Evolutionary conservation across 2,888 invertebrate species (phyloP).

Genomic region (Dasysyrphus albostriatus): DNA sequence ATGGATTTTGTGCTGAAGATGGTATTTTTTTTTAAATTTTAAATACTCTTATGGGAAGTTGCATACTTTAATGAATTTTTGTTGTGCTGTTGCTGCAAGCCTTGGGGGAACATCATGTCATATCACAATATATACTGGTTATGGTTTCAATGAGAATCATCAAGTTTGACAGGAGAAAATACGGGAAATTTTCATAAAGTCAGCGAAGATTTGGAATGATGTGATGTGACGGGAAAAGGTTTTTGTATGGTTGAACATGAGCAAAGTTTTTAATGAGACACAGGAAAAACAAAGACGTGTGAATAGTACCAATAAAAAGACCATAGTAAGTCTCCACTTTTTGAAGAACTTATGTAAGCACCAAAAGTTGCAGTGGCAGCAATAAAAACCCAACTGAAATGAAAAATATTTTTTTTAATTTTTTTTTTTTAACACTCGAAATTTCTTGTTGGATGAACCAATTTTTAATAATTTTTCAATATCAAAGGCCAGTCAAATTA

Average conservation of each 20-base stretch:
- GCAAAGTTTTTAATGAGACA: neutral
- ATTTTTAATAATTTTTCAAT: too few relatives aligned
- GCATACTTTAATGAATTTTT: conserved; percentile 25
- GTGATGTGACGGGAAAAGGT: neutral
- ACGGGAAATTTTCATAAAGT: neutral
- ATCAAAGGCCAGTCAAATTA: too few relatives aligned
- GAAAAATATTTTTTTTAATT: too few relatives aligned
- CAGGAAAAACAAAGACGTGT: too few relatives aligned
- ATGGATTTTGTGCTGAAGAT: conserved; percentile 48
- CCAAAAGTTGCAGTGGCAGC: too few relatives aligned
- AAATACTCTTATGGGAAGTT: conserved; percentile 22
- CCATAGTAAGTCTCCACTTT: too few relatives aligned
- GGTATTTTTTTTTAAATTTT: conserved; percentile 5
- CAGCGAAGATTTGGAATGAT: neutral
- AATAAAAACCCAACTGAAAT: too few relatives aligned
- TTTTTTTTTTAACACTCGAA: too few relatives aligned
- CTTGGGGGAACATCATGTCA: neutral
- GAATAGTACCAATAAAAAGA: too few relatives aligned
- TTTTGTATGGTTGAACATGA: neutral
- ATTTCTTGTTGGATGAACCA: too few relatives aligned
- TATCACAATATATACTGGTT: neutral
- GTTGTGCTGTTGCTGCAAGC: neutral
- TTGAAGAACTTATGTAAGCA: too few relatives aligned
- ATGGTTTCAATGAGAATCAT: neutral
- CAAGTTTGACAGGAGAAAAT: conserved; percentile 24